A percentile compares a stretch with the other conserved stretches of the same genome.
Evolutionary conservation across 37 sponge, comb jelly and placozoan species (phyloP).

Genomic region (Chondrilla cf. caribensis): DNA sequence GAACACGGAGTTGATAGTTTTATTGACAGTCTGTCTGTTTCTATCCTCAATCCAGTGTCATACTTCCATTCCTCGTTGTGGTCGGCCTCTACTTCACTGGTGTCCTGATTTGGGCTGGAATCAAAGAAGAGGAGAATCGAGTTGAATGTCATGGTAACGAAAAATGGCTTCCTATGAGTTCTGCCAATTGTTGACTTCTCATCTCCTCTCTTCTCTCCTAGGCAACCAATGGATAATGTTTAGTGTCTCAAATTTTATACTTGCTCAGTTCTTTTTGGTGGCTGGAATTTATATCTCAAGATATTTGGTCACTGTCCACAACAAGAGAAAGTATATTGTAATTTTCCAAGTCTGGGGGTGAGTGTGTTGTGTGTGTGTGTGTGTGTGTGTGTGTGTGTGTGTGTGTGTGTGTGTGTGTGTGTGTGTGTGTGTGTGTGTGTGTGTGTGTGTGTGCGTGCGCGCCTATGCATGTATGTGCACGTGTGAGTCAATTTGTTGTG

Average conservation of each 20-base stretch:
- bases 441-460: conserved; percentile 23
- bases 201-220: neutral
- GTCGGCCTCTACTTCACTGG: conserved; percentile 53
- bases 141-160: conserved; percentile 59
- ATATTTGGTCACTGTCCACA: neutral
- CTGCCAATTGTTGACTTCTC: neutral
- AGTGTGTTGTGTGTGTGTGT: neutral
- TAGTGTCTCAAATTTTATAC: conserved; percentile 45
- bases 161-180: neutral
- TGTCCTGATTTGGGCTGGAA: conserved; percentile 47
- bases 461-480: conserved; percentile 4
- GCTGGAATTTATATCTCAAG: conserved; percentile 51
- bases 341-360: conserved; percentile 61
- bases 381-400: conserved; percentile 25
- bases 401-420: neutral
- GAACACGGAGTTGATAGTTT: too few relatives aligned
- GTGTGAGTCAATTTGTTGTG: conserved; percentile 18
- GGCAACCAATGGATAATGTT: conserved; percentile 66
- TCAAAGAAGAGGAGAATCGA: neutral
- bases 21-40: conserved; percentile 30
- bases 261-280: conserved; percentile 56
- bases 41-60: conserved; percentile 27
- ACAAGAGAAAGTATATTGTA: conserved; percentile 6
- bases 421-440: conserved; percentile 21
- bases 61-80: conserved; percentile 26